Conservation (phyloP, 2,113 vertebrate species). For the Microtus oregoni region DNA sequence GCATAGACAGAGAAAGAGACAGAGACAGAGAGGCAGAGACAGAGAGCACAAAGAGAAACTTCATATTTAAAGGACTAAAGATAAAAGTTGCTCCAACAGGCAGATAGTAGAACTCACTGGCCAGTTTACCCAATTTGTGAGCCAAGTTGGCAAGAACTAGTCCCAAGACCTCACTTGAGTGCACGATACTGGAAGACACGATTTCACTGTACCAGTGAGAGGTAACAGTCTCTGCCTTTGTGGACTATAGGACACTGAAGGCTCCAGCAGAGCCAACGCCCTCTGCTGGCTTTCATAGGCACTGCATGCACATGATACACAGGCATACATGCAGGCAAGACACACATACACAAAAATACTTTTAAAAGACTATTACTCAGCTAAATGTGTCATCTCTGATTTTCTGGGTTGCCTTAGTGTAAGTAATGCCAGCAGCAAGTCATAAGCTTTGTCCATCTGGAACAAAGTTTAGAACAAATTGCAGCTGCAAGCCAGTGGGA, state of each 20-base stretch:
- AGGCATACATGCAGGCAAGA: not conserved
- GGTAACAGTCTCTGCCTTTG: not conserved
- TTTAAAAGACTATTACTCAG: not conserved
- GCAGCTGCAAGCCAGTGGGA: not conserved
- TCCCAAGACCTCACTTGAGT: not conserved
- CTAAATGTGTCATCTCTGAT: conserved; percentile 32
- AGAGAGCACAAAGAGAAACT: not conserved
- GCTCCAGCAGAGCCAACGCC: not conserved
- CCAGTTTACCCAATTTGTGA: not conserved
- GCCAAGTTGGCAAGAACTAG: not conserved
- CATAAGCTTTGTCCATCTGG: not conserved
- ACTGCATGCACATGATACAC: not conserved
- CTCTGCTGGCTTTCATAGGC: not conserved
- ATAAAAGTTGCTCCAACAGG: not conserved
- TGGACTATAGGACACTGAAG: not conserved
- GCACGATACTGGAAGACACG: not conserved
- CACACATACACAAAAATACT: not conserved
- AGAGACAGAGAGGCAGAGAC: too few relatives aligned
- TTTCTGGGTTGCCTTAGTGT: not conserved
- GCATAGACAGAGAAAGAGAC: not conserved
- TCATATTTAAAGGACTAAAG: not conserved
- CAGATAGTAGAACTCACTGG: not conserved
- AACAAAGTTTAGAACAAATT: conserved; percentile 24
- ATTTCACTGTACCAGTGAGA: not conserved
- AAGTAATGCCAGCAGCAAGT: not conserved